phyloP scores from a whole-genome alignment of 2,888 invertebrate species.

The Thymelicus acteon region DNA sequence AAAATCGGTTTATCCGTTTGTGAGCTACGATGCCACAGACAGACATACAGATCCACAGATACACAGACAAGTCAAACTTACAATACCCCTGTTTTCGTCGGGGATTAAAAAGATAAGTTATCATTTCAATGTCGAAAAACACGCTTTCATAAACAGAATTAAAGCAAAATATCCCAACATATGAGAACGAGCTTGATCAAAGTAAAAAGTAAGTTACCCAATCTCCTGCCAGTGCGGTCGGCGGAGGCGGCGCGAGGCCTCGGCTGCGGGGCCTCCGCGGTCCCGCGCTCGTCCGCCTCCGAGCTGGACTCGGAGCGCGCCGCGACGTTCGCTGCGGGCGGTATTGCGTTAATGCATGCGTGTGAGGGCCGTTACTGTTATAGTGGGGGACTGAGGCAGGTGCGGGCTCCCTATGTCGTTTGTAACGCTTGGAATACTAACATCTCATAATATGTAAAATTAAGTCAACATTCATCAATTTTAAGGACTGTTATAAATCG shows the following conservation, averaged over 20 bases:
- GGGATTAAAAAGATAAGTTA: too few relatives aligned
- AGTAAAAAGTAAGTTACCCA: slow-evolving; percentile 54
- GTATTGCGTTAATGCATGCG: slow-evolving; percentile 16
- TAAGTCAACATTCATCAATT: background rate
- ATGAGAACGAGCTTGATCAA: too few relatives aligned
- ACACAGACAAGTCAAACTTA: too few relatives aligned
- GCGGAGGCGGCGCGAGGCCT: slow-evolving; percentile 87
- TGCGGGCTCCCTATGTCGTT: slow-evolving; percentile 37
- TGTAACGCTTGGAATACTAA: slow-evolving; percentile 7
- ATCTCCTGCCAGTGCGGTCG: slow-evolving; percentile 76
- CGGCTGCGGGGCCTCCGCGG: slow-evolving; percentile 83
- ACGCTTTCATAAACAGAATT: too few relatives aligned
- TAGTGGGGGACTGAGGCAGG: slow-evolving; percentile 20
- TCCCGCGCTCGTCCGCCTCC: slow-evolving; percentile 81
- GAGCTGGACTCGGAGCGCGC: slow-evolving; percentile 93
- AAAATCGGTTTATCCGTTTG: too few relatives aligned
- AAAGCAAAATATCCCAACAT: too few relatives aligned
- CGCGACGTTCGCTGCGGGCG: slow-evolving; percentile 86
- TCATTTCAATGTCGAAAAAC: too few relatives aligned
- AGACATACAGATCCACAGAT: too few relatives aligned
- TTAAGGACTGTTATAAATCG: too few relatives aligned
- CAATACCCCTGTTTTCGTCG: too few relatives aligned
- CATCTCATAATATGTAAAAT: background rate
- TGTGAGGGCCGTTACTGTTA: slow-evolving; percentile 35
- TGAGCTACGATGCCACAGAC: too few relatives aligned